These are phyloP conservation scores for Adelognathus sp. DNA, from an alignment of 2,888 invertebrate species.

Conservation along the genomic window DNA sequence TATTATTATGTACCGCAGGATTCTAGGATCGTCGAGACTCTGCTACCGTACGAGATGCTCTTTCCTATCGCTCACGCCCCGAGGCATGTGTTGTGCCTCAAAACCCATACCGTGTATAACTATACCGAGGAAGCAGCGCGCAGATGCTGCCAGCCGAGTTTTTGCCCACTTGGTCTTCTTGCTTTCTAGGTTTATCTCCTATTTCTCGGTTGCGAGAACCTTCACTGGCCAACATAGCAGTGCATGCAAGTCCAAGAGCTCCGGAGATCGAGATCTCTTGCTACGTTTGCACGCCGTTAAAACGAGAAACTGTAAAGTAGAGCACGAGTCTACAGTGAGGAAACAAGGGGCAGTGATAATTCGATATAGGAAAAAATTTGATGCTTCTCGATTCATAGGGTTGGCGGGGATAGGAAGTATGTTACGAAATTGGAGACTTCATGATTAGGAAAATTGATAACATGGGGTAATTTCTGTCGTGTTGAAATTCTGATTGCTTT, in stretches of 20 bases:
- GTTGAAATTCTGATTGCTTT: too few species aligned
- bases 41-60: slow-evolving; percentile 3
- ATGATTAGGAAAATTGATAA: too few species aligned
- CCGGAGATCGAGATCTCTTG: not conserved
- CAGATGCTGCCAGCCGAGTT: slow-evolving; percentile 1
- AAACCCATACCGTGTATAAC: not conserved
- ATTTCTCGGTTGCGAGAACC: too few species aligned
- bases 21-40: slow-evolving; percentile 59
- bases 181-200: too few species aligned
- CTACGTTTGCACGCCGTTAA: not conserved
- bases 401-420: too few species aligned
- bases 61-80: not conserved
- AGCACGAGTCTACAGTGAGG: not conserved
- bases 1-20: slow-evolving; percentile 67
- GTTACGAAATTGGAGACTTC: too few species aligned
- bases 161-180: not conserved
- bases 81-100: not conserved
- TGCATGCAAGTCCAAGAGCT: not conserved
- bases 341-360: too few species aligned
- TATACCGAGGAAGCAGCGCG: not conserved
- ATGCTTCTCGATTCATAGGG: too few species aligned
- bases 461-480: too few species aligned
- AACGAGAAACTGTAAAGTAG: not conserved
- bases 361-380: too few species aligned
- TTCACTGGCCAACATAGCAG: not conserved